Base-by-base conservation (phyloP, 2,797 vertebrate genomes). In the Kryptolebias ocellatus region DNA sequence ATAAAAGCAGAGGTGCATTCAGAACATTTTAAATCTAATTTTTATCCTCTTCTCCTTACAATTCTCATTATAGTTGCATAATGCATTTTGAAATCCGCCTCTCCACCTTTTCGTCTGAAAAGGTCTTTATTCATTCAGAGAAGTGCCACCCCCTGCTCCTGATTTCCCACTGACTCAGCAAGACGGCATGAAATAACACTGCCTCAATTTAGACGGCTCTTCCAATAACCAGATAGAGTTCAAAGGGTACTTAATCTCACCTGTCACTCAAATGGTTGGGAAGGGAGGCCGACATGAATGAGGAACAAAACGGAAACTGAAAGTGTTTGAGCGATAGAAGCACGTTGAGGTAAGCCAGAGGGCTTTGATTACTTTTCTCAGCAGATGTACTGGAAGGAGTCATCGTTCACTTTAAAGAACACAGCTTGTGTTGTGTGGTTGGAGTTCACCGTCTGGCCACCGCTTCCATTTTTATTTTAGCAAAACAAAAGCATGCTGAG, bases 91-190 rank as follows among this genome's bases (percentile, higher is more conserved):
- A 86, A 86, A 78, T 84, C 60, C 64, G 79, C 63, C 79, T 76
- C 78, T 28, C 84, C 79, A 84, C 86, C 77, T 74, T 82, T 70
- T 20, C 44, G 76, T 62, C 74, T 83, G 70, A 82, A 80, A 86
- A 86, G 78, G 85, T 90, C 80, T 87, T 90, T 92, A 92, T 88
- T 91, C 89, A 92, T 91, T 91, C 84, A 83, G 79, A 70, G 76
- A 71, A 85, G 83, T 70, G 76, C 74, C 72, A 63, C 75, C 88
- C 70, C 73, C 64, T 63, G 72, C 83, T 78, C 75, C 67, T 59
- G 66, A 72, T 62, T 84, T 91, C 86, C 79, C 70, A 79, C 89
- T 90, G 92, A 93, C 89, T 94, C 93, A 93, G 93, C 93, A 90
- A 79, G 81, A 72, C 78, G 15, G 60, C 68, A 63, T 82, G 78